A percentile compares a stretch with the other conserved stretches of the same genome.
phyloP scores from a whole-genome alignment of 2,113 vertebrate species.

The Gracilinanus agilis region DNA sequence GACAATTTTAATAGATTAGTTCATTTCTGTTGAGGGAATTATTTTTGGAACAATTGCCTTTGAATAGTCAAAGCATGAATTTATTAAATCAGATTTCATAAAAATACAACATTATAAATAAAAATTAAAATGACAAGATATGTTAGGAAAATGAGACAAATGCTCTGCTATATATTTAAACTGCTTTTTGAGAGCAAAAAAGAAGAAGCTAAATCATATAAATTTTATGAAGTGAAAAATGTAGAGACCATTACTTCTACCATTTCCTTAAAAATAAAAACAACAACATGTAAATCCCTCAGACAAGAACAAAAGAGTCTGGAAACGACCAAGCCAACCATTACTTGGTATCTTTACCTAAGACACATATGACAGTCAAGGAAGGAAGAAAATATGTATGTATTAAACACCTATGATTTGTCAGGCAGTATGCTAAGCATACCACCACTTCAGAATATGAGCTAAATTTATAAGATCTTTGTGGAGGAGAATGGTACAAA shows the following conservation, averaged over 20 bases:
- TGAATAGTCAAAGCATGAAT: not conserved
- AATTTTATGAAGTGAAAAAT: not conserved
- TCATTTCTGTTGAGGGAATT: not conserved
- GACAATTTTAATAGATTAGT: not conserved
- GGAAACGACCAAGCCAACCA: not conserved
- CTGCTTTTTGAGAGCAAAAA: not conserved
- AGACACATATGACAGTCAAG: too few relatives aligned
- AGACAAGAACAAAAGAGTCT: not conserved
- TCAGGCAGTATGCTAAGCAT: not conserved
- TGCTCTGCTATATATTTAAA: not conserved
- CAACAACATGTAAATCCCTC: not conserved
- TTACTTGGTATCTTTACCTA: too few relatives aligned
- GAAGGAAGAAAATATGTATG: too few relatives aligned
- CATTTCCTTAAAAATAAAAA: not conserved
- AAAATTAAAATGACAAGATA: not conserved
- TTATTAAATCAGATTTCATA: not conserved
- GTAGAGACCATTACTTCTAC: not conserved
- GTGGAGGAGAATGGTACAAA: not conserved
- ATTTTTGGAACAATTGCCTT: not conserved
- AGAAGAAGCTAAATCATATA: not conserved
- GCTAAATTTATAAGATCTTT: not conserved
- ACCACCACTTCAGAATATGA: not conserved
- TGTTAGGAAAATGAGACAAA: not conserved
- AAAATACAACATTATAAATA: not conserved
- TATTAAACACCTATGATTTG: not conserved